Evolutionary conservation across 2,797 vertebrate species (phyloP).

Genomic region (Fringilla coelebs): DNA sequence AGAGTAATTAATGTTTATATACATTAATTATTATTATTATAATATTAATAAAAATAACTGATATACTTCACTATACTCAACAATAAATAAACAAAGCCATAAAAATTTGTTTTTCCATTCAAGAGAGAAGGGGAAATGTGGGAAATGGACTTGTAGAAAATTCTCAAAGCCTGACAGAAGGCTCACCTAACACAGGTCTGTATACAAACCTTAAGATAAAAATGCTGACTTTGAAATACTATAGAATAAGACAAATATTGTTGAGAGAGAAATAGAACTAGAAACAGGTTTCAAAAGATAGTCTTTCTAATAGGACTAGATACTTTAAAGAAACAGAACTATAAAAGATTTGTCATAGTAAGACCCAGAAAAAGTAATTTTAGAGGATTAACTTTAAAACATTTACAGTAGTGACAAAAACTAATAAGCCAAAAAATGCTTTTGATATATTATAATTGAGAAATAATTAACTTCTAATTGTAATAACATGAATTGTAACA

Average conservation of each 20-base stretch:
- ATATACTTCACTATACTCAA: not conserved
- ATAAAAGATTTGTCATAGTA: not conserved
- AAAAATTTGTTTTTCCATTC: not conserved
- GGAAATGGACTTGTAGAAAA: not conserved
- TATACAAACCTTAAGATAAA: too few relatives aligned
- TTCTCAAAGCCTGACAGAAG: not conserved
- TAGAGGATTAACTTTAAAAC: not conserved
- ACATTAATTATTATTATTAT: not conserved
- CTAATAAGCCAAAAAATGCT: not conserved
- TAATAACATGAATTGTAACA: not conserved
- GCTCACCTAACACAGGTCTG: too few relatives aligned
- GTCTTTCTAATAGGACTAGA: not conserved
- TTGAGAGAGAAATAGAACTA: too few relatives aligned
- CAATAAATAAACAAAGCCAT: not conserved
- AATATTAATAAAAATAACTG: not conserved
- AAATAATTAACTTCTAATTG: not conserved
- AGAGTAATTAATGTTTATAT: too few relatives aligned
- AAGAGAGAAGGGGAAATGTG: not conserved
- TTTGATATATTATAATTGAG: not conserved
- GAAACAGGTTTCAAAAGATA: too few relatives aligned
- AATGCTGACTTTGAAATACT: not conserved
- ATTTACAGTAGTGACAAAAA: not conserved
- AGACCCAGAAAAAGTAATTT: not conserved
- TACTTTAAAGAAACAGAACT: not conserved
- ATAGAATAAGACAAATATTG: not conserved